These are phyloP conservation scores for Typhlichthys subterraneus DNA, from an alignment of 2,797 vertebrate genomes.

Conservation along the genomic window DNA sequence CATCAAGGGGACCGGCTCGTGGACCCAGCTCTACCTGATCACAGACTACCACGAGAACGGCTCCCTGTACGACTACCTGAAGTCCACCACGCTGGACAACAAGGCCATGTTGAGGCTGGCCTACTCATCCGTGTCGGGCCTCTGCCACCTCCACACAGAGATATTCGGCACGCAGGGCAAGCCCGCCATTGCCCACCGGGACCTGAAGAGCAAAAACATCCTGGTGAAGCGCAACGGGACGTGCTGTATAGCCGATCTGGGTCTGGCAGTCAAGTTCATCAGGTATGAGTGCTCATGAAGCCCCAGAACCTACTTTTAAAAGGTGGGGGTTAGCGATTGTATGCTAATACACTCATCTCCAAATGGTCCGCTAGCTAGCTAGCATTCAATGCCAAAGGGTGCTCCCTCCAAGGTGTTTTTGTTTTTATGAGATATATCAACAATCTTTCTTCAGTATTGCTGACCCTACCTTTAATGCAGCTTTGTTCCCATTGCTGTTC, in stretches of 20 bases:
- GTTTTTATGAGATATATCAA: no score
- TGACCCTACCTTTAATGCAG: no score
- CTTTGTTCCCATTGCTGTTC: no score
- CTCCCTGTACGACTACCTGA: constrained; percentile 95
- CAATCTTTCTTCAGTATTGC: no score
- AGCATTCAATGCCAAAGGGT: no score
- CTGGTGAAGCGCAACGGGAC: constrained; percentile 95
- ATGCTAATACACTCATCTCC: no score
- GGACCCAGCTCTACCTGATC: constrained; percentile 96
- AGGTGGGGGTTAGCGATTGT: neutral
- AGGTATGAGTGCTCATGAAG: constrained; percentile 70
- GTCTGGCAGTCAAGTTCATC: constrained; percentile 95
- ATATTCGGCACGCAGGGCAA: constrained; percentile 98
- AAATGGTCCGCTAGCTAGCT: no score
- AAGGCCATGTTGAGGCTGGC: constrained; percentile 90
- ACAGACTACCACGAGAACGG: constrained; percentile 97
- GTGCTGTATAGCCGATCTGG: constrained; percentile 95
- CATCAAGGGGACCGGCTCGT: constrained; percentile 97
- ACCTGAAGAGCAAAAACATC: constrained; percentile 98
- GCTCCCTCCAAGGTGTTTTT: no score
- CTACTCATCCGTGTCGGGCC: constrained; percentile 91
- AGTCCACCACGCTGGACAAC: constrained; percentile 91
- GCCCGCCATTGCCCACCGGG: constrained; percentile 93
- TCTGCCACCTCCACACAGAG: constrained; percentile 95
- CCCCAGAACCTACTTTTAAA: no score